These are phyloP conservation scores for Amiota communis DNA, from an alignment of 2,888 invertebrate species.

Conservation along the genomic window DNA sequence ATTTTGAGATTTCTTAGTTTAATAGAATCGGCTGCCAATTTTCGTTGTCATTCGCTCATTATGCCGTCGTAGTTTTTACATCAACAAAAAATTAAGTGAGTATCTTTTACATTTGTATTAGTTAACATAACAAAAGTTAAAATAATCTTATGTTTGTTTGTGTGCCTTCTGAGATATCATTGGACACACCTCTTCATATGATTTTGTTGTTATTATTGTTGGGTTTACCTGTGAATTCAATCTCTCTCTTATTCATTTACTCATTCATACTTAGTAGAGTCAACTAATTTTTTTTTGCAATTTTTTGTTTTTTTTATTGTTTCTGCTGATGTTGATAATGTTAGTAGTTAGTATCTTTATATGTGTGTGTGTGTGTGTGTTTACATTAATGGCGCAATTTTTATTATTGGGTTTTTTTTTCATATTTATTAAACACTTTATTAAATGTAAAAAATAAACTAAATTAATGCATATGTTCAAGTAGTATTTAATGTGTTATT, in stretches of 20 bases:
- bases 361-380: slow-evolving; percentile 4
- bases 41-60: slow-evolving; percentile 59
- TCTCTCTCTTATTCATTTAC: slow-evolving; percentile 36
- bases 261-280: slow-evolving; percentile 45
- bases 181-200: slow-evolving; percentile 59
- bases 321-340: background rate
- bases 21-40: slow-evolving; percentile 60
- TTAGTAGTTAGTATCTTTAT: slow-evolving; percentile 58
- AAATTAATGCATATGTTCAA: too few relatives aligned
- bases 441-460: background rate
- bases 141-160: slow-evolving; percentile 4
- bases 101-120: slow-evolving; percentile 34
- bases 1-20: slow-evolving; percentile 47
- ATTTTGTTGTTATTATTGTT: background rate
- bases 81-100: slow-evolving; percentile 22
- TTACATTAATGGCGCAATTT: background rate
- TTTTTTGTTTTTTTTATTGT: slow-evolving; percentile 41
- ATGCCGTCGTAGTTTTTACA: slow-evolving; percentile 44
- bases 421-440: slow-evolving; percentile 1
- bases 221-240: too few relatives aligned
- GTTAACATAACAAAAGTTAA: too few relatives aligned
- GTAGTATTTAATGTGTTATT: too few relatives aligned
- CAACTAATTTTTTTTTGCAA: slow-evolving; percentile 55
- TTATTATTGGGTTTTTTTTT: background rate
- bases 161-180: slow-evolving; percentile 26